Percentiles rank a stretch among this genome's conserved stretches.
Conservation (phyloP, 2,888 invertebrate genomes). For the Oxycera nigricornis region DNA sequence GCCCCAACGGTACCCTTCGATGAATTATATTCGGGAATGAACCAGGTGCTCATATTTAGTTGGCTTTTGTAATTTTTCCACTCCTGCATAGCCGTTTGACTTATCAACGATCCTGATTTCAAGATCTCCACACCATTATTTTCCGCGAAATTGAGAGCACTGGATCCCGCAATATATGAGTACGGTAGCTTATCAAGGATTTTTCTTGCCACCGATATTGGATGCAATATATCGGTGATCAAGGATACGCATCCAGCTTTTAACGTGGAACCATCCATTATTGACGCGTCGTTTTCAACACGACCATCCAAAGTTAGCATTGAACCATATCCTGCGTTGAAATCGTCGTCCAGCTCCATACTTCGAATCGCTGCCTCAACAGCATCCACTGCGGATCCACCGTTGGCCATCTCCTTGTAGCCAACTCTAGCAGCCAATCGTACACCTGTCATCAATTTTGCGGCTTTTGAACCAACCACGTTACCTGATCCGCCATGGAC, state of each 20-base stretch:
- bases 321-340: slow-evolving; percentile 85
- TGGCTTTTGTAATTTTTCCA: slow-evolving; percentile 62
- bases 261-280: slow-evolving; percentile 77
- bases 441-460: slow-evolving; percentile 70
- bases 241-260: slow-evolving; percentile 77
- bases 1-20: slow-evolving; percentile 78
- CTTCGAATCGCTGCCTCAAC: slow-evolving; percentile 77
- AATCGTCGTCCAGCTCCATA: slow-evolving; percentile 78
- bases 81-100: slow-evolving; percentile 67
- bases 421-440: slow-evolving; percentile 70
- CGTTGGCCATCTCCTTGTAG: slow-evolving; percentile 65
- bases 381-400: slow-evolving; percentile 74
- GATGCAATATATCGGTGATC: slow-evolving; percentile 76
- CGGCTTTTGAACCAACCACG: slow-evolving; percentile 69
- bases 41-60: not conserved
- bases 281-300: slow-evolving; percentile 86
- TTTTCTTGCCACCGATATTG: slow-evolving; percentile 76
- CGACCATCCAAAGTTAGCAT: slow-evolving; percentile 77
- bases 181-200: slow-evolving; percentile 80
- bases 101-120: slow-evolving; percentile 71
- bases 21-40: not conserved
- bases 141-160: slow-evolving; percentile 75
- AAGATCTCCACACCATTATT: slow-evolving; percentile 67
- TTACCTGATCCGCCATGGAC: slow-evolving; percentile 85
- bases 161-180: slow-evolving; percentile 74